phyloP scores from a whole-genome alignment of 2,113 vertebrate species.

The Coturnix japonica region DNA sequence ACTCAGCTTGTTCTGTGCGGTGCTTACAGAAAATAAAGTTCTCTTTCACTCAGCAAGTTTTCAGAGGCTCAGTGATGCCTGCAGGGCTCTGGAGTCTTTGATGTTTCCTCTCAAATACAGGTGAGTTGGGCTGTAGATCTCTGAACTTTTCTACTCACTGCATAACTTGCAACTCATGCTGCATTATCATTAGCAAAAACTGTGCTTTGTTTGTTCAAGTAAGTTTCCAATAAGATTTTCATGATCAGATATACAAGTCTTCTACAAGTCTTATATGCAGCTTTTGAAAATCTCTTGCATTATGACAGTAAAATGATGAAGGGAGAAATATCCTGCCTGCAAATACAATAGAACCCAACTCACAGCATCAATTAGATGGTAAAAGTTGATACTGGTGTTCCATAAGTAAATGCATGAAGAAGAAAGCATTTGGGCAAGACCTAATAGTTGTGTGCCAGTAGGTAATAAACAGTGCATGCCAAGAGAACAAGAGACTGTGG shows the following conservation, averaged over 20 bases:
- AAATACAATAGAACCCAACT: not conserved
- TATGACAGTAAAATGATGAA: not conserved
- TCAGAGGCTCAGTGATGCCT: constrained; percentile 95
- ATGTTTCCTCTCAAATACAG: constrained; percentile 99
- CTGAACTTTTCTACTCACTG: not conserved
- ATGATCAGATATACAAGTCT: not conserved
- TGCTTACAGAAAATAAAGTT: constrained; percentile 98
- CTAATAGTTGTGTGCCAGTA: not conserved
- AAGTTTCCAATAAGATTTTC: not conserved
- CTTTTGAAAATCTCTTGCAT: not conserved
- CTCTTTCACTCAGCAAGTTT: constrained; percentile 98
- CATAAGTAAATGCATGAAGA: not conserved
- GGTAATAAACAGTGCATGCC: not conserved
- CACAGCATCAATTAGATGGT: not conserved
- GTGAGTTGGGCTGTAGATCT: constrained; percentile 72
- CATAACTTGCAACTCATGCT: not conserved
- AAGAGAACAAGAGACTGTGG: not conserved
- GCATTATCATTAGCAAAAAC: not conserved
- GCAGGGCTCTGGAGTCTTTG: constrained; percentile 92
- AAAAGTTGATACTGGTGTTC: not conserved
- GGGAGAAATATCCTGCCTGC: not conserved
- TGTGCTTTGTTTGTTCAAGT: not conserved
- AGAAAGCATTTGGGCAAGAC: not conserved
- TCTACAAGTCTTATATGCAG: not conserved
- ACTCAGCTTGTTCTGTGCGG: constrained; percentile 94